These are phyloP conservation scores for Hapalemur alaotrensis DNA, from an alignment of 2,797 vertebrate genomes.

Conservation along the genomic window DNA sequence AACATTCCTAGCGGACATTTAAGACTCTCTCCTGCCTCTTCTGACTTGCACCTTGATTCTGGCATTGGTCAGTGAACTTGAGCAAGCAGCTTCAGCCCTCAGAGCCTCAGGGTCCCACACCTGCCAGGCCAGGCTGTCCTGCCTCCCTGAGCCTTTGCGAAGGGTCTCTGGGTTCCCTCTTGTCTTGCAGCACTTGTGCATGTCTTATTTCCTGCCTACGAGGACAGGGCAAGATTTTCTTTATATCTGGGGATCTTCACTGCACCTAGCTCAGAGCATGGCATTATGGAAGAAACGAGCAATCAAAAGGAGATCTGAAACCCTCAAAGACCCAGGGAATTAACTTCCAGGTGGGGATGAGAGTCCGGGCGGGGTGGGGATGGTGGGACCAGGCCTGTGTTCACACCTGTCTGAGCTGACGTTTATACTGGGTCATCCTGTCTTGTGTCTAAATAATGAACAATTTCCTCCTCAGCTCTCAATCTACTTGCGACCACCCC, in stretches of 20 bases:
- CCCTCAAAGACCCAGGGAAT: background rate
- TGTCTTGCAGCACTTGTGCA: background rate
- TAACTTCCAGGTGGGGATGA: background rate
- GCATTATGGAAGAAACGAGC: background rate
- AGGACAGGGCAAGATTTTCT: background rate
- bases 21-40: background rate
- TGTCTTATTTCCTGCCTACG: background rate
- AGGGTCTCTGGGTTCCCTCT: background rate
- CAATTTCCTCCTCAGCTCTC: background rate
- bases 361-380: accelerated
- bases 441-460: background rate
- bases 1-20: background rate
- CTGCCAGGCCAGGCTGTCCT: accelerated
- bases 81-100: background rate
- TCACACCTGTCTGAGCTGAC: background rate
- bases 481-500: background rate
- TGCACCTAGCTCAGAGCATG: background rate
- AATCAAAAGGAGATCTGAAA: background rate
- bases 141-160: background rate
- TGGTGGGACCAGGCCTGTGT: background rate
- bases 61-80: background rate
- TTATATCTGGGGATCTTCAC: background rate
- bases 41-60: background rate
- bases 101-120: background rate
- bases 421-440: background rate